Evolutionary conservation across 2,113 vertebrate species (phyloP).

Genomic region (Colaptes auratus): DNA sequence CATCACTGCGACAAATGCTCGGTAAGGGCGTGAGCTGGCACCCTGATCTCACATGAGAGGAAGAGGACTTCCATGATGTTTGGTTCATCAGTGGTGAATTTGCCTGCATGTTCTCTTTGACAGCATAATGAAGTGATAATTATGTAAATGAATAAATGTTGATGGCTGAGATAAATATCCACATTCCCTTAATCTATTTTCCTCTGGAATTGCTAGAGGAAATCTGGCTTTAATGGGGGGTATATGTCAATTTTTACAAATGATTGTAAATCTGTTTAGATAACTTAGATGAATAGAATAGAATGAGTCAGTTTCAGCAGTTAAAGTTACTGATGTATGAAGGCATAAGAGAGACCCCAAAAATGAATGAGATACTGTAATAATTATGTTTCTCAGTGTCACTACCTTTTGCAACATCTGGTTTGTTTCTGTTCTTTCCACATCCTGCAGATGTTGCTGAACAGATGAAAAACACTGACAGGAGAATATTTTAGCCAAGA

Average conservation of each 20-base stretch:
- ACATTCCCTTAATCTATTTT: conserved; percentile 78
- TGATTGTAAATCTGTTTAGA: conserved; percentile 76
- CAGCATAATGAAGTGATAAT: conserved; percentile 84
- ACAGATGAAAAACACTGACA: conserved; percentile 73
- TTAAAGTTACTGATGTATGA: conserved; percentile 72
- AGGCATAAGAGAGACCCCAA: conserved; percentile 55
- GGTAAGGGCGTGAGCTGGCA: conserved; percentile 40
- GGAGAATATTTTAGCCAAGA: conserved; percentile 74
- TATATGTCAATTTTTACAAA: conserved; percentile 75
- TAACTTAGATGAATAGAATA: conserved; percentile 13
- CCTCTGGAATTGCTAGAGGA: conserved; percentile 80
- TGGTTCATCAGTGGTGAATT: conserved; percentile 63
- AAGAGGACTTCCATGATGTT: conserved; percentile 36
- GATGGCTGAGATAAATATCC: conserved; percentile 82
- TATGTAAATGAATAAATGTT: conserved; percentile 82
- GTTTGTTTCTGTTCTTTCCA: conserved; percentile 79
- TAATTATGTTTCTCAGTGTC: conserved; percentile 76
- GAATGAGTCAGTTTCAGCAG: conserved; percentile 50
- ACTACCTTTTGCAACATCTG: conserved; percentile 84
- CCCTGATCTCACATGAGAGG: conserved; percentile 5
- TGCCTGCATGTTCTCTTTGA: conserved; percentile 53
- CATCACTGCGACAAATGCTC: conserved; percentile 64
- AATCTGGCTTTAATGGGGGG: conserved; percentile 80
- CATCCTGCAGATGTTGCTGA: conserved; percentile 83
- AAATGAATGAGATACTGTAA: conserved; percentile 54